Evolutionary conservation across 2,113 vertebrate species (phyloP), one percentile per base, ranked within the genome.

Genomic region (Megaceryle maxima): DNA sequence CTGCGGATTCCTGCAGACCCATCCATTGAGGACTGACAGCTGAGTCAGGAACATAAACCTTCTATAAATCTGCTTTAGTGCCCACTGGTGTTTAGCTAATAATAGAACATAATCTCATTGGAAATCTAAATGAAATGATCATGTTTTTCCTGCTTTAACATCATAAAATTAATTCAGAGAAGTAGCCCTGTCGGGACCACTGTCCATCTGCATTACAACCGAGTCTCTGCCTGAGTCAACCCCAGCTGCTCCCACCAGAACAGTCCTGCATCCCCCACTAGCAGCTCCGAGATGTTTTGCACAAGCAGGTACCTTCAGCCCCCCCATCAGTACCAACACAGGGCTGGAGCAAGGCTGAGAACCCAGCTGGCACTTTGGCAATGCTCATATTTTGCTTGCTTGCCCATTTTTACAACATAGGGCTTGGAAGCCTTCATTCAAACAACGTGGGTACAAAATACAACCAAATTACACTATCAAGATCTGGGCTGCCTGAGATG

Each of bases 391-490:
- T 44, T 35, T 22, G 0, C 21, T 41, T 21, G 6, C 39, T 35
- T 51, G 35, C 15, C 75, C 15, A 0, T 37, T 85, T 50, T 22
- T 12, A 12, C 60, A 13, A 0, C 0, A 0, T 44, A 5, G 17
- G 29, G 16, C 53, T 77, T 72, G 6, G 1, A 46, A 59, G 14
- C 17, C 13, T n/a, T 9, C 16, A 2, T 9, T 60, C 41, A 28
- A 53, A 50, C 11, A 35, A 59, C 5, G 5, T 6, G 46, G 21
- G 22, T 24, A 69, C 43, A 41, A 41, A 82, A 16, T 3, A 9
- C 12, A 3, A 10, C 46, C 29, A 39, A 2, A 26, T 37, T 15
- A 35, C 28, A 5, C 16, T 24, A 6, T 6, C 44, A 44, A 5
- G 31, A 22, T 2, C 70, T 26, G 48, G 37, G 41, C 51, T 83